phyloP scores from a whole-genome alignment of 2,888 invertebrate species.

The Agrochola lychnidis region DNA sequence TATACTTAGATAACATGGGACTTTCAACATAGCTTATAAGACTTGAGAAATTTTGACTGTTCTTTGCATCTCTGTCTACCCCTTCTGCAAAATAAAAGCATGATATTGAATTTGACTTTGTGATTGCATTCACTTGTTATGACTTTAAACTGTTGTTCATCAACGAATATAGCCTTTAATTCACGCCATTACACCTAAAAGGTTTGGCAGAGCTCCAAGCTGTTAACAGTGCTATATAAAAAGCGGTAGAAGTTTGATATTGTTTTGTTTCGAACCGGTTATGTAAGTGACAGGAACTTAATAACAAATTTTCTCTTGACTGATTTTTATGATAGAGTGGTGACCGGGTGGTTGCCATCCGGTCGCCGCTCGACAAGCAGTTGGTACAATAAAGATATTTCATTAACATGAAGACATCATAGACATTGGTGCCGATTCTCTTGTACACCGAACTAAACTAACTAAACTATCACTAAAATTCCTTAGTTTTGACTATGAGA shows the following conservation, averaged over 20 bases:
- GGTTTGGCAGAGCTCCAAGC: slow-evolving; percentile 47
- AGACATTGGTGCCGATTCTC: too few relatives aligned
- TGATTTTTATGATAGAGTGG: slow-evolving; percentile 8
- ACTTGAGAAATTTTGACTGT: background rate
- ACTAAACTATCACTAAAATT: too few relatives aligned
- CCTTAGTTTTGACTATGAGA: too few relatives aligned
- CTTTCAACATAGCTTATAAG: too few relatives aligned
- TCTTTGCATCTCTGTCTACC: background rate
- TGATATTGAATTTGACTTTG: background rate
- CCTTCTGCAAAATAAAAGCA: background rate
- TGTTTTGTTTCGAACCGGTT: slow-evolving; percentile 14
- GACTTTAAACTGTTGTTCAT: slow-evolving; percentile 14
- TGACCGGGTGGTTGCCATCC: too few relatives aligned
- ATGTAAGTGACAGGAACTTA: slow-evolving; percentile 8
- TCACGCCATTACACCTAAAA: slow-evolving; percentile 38
- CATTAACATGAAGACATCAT: background rate
- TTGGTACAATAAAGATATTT: background rate
- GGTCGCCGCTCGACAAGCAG: background rate
- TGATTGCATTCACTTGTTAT: slow-evolving; percentile 5
- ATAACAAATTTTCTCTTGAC: slow-evolving; percentile 3
- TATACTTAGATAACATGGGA: background rate
- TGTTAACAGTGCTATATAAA: slow-evolving; percentile 36
- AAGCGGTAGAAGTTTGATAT: background rate
- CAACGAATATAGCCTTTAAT: slow-evolving; percentile 41
- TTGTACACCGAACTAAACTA: too few relatives aligned